These are phyloP conservation scores for Aleadryas rufinucha DNA, from an alignment of 2,113 vertebrate species.

Conservation along the genomic window DNA sequence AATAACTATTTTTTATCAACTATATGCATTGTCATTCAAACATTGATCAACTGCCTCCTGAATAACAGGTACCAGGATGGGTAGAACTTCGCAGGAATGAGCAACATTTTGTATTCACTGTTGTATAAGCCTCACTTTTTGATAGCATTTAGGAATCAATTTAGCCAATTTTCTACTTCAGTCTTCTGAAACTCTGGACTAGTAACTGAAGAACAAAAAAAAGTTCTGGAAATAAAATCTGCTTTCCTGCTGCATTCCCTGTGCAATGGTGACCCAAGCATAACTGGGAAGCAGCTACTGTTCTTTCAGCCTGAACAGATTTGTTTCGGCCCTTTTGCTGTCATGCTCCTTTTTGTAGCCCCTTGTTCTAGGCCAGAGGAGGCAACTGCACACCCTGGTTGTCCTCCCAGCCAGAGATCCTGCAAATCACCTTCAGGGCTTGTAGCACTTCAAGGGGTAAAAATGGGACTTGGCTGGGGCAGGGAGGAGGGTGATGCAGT, in stretches of 20 bases:
- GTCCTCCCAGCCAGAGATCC: neutral
- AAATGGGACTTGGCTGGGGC: neutral
- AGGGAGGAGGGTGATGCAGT: neutral
- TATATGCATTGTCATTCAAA: neutral
- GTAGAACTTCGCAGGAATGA: neutral
- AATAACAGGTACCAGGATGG: neutral
- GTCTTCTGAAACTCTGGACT: neutral
- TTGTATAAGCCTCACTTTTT: neutral
- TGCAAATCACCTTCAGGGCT: neutral
- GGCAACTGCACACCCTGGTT: accelerated
- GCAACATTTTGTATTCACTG: neutral
- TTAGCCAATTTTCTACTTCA: neutral
- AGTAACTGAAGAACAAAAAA: neutral
- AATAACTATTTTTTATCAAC: neutral
- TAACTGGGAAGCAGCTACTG: neutral
- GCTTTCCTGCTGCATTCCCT: neutral
- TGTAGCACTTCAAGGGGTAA: neutral
- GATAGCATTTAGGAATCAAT: neutral
- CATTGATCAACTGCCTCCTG: neutral
- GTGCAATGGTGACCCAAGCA: no score
- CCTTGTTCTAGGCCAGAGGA: neutral
- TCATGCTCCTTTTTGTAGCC: accelerated
- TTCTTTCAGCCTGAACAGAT: neutral
- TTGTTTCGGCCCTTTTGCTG: neutral
- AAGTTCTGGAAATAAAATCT: neutral